Percentiles rank a stretch among this genome's conserved stretches.
Conservation (phyloP, 2,888 invertebrate genomes). For the Linyphia triangularis region DNA sequence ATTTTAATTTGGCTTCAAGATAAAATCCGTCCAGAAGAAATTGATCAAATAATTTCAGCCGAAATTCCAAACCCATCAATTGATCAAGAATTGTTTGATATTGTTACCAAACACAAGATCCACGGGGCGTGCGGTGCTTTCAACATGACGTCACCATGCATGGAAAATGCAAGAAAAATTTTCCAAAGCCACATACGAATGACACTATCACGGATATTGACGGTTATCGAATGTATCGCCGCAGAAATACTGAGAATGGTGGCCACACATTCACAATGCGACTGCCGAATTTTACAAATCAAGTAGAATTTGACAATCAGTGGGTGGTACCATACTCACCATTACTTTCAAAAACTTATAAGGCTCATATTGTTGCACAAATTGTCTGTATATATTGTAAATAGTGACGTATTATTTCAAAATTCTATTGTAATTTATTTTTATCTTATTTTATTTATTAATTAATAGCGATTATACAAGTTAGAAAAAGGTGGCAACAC, state of each 20-base stretch:
- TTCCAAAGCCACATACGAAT: background rate
- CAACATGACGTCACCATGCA: conserved; percentile 41
- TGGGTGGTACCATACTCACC: conserved; percentile 71
- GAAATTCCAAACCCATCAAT: no score
- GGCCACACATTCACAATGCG: conserved; percentile 28
- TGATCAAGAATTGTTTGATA: no score
- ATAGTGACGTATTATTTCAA: no score
- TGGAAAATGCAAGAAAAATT: conserved; percentile 46
- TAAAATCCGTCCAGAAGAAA: no score
- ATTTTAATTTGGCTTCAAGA: no score
- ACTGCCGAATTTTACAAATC: background rate
- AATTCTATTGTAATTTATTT: no score
- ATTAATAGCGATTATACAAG: no score
- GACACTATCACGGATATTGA: conserved; percentile 16
- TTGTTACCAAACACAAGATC: conserved; percentile 54
- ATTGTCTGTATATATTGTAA: no score
- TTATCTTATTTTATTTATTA: no score
- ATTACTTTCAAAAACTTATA: conserved; percentile 77
- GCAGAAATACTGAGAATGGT: conserved; percentile 25
- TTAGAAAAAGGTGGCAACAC: no score
- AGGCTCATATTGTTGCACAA: no score
- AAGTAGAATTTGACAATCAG: conserved; percentile 16
- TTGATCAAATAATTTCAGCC: no score
- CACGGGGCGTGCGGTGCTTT: conserved; percentile 46
- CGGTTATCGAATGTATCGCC: conserved; percentile 54